A percentile compares a stretch with the other conserved stretches of the same genome.
These are phyloP conservation scores for Monochamus alternatus DNA, from an alignment of 2,888 invertebrate species.

Conservation along the genomic window DNA sequence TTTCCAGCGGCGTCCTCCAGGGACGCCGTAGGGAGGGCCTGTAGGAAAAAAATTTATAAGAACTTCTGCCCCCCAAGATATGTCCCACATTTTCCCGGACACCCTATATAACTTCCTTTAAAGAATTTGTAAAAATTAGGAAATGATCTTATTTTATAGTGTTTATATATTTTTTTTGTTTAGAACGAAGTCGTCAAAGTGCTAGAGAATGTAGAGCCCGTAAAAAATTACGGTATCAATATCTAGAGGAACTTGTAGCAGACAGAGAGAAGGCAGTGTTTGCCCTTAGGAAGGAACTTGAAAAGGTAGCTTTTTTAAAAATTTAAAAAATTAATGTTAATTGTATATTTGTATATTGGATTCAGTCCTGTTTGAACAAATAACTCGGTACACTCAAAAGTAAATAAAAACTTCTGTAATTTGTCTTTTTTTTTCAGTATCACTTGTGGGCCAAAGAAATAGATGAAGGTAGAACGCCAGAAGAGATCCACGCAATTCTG, in stretches of 20 bases:
- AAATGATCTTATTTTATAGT: no score
- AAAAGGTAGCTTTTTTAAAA: conserved; percentile 78
- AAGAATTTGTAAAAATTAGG: no score
- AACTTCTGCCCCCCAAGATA: no score
- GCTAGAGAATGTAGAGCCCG: conserved; percentile 97
- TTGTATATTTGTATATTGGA: no score
- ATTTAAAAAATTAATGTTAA: no score
- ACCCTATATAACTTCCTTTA: no score
- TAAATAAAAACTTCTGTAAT: neutral
- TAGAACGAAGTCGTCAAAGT: conserved; percentile 96
- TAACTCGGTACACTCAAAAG: neutral
- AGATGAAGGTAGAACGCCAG: conserved; percentile 86
- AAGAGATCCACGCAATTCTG: conserved; percentile 83
- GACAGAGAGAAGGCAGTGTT: conserved; percentile 95
- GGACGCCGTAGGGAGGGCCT: no score
- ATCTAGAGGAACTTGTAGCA: conserved; percentile 94
- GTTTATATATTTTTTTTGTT: conserved; percentile 64
- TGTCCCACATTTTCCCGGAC: no score
- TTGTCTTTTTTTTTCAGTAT: conserved; percentile 76
- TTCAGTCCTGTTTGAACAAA: no score
- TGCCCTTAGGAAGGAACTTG: conserved; percentile 89
- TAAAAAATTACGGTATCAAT: conserved; percentile 97
- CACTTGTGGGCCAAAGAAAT: conserved; percentile 86
- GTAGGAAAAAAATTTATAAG: no score
- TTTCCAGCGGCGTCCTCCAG: no score